Conservation (phyloP, 2,797 vertebrate species). For the Fundulus diaphanus region DNA sequence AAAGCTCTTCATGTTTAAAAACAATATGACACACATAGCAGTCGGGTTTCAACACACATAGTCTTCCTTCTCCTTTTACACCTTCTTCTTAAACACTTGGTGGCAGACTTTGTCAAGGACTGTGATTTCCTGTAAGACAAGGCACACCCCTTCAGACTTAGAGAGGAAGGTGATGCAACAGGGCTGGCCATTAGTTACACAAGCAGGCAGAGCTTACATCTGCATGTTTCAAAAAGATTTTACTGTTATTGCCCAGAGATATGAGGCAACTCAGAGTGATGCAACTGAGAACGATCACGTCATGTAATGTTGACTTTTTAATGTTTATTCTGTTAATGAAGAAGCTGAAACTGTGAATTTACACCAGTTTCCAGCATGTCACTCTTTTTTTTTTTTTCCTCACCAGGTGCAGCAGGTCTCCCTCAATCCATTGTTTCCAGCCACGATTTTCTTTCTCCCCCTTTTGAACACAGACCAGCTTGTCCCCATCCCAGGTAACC, state of each 20-base stretch:
- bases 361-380: neutral
- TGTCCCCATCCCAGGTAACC: constrained; percentile 92
- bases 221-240: constrained; percentile 14
- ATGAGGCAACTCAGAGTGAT: neutral
- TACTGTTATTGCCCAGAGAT: constrained; percentile 30
- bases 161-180: constrained; percentile 39
- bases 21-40: constrained; percentile 21
- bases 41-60: constrained; percentile 1
- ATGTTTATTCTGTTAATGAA: neutral
- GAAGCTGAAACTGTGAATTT: neutral
- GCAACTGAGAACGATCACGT: neutral
- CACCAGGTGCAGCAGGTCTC: constrained; percentile 90
- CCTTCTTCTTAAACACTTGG: constrained; percentile 90
- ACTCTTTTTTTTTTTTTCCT: constrained; percentile 62
- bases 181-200: constrained; percentile 1
- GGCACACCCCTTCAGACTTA: constrained; percentile 59
- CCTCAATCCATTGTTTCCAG: constrained; percentile 97
- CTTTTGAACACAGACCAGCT: constrained; percentile 90
- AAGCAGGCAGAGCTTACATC: constrained; percentile 15
- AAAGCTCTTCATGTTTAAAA: constrained; percentile 31
- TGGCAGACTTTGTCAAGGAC: constrained; percentile 89
- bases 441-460: constrained; percentile 95
- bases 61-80: constrained; percentile 18
- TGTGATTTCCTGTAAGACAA: constrained; percentile 85
- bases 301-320: neutral